Base-by-base conservation (phyloP, 2,797 vertebrate genomes). In the Bovichtus diacanthus region DNA sequence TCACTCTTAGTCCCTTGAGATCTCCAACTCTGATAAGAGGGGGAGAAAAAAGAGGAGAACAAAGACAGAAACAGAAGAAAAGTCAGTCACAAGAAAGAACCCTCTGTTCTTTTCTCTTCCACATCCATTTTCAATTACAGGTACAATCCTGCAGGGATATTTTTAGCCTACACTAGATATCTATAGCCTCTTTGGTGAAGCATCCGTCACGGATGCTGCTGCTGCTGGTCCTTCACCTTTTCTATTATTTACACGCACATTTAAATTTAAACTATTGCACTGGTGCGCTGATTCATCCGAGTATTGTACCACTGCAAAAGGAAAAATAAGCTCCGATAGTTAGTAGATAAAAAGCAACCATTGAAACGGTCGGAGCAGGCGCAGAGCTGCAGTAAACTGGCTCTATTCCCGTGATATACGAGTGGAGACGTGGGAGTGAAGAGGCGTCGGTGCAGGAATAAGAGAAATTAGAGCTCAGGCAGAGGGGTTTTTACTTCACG, bases 241-340 rank as follows among this genome's bases (percentile, higher is more conserved):
- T 87, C 85, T 73, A 89, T 88, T 78, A 89, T 91, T 89, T 80
- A 88, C 82, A 78, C 54, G 50, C n/a, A 39, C 67, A 58, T 80
- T 81, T 69, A 29, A 63, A 77, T 74, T 16, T 27, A 4, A 47
- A 43, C 60, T 6, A 3, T 46, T 71, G 46, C 43, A 16, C 69
- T 1, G 23, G 38, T 5, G 43, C 59, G 49, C 50, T 58, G 5
- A 34, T 34, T 34, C 7, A 53, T 55, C 25, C 2, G 50, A 55
- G 27, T 16, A 11, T 55, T 62, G 46, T 7, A 47, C 38, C 16
- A 0, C 29, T 4, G 55, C n/a, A 21, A 23, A n/a, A 19, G 25
- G 3, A 25, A 38, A n/a, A 66, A 31, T 23, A 31, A 38, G 51
- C 41, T 19, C 3, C 2, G 1, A 0, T 27, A 79, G 53, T 38